A percentile compares a stretch with the other conserved stretches of the same genome.
Evolutionary conservation across 2,888 invertebrate species (phyloP).

Genomic region (Nasonovia ribisnigri): DNA sequence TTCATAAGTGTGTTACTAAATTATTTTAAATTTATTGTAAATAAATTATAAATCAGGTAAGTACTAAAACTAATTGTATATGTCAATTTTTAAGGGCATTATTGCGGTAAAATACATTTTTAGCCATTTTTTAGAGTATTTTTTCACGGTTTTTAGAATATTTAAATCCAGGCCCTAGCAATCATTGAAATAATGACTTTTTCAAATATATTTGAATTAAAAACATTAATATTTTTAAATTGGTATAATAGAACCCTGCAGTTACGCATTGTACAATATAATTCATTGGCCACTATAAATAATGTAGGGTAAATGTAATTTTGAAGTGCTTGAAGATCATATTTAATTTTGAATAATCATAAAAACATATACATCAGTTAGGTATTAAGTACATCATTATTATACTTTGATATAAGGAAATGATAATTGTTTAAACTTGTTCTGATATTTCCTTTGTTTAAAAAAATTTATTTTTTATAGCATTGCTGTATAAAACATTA

Average conservation of each 20-base stretch:
- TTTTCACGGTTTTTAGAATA: too few species aligned
- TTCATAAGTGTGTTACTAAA: too few species aligned
- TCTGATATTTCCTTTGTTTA: background rate
- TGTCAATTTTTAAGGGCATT: too few species aligned
- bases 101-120: too few species aligned
- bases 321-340: background rate
- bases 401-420: background rate
- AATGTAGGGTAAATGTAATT: too few species aligned
- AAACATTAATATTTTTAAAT: background rate
- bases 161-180: too few species aligned
- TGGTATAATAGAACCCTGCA: background rate
- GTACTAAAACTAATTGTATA: too few species aligned
- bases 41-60: too few species aligned
- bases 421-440: background rate
- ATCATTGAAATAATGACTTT: background rate
- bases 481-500: background rate
- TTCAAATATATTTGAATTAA: background rate
- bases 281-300: background rate
- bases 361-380: background rate
- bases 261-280: background rate
- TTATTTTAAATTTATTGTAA: too few species aligned
- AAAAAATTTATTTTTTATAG: background rate
- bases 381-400: background rate
- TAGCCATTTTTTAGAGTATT: too few species aligned
- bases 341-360: background rate